These are phyloP conservation scores for Gymnopithys bicolor DNA, from an alignment of 2,797 vertebrate species.

Conservation along the genomic window DNA sequence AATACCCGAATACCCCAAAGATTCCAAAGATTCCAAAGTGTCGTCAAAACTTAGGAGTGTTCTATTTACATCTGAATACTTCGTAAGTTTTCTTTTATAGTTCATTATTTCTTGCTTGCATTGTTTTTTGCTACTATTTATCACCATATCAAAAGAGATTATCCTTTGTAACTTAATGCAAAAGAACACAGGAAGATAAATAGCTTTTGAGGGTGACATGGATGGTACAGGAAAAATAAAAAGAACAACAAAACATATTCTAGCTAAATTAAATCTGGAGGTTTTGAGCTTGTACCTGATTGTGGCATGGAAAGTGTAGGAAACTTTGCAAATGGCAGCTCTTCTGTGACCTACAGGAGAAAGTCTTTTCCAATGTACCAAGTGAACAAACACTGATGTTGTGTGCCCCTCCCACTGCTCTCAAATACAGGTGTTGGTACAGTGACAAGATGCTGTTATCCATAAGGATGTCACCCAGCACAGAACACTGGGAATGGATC, in stretches of 20 bases:
- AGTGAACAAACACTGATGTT: background rate
- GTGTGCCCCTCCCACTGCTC: background rate
- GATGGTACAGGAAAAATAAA: background rate
- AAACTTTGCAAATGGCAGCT: background rate
- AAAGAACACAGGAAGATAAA: background rate
- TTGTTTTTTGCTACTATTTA: background rate
- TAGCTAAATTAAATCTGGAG: background rate
- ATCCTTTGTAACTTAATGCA: background rate
- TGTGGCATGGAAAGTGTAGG: background rate
- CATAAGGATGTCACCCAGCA: background rate
- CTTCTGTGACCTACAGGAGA: background rate
- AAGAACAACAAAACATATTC: background rate
- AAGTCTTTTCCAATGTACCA: background rate
- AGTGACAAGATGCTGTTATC: background rate
- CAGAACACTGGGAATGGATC: background rate
- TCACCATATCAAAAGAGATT: background rate
- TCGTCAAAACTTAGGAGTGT: background rate
- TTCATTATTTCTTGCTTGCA: background rate
- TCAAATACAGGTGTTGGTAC: background rate
- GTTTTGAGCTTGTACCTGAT: background rate
- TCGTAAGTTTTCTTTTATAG: background rate
- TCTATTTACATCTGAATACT: background rate
- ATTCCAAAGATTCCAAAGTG: background rate
- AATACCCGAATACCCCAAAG: background rate
- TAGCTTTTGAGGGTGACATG: background rate